A percentile compares a stretch with the other conserved stretches of the same genome.
These are phyloP conservation scores for Euzophera pinguis DNA, from an alignment of 2,888 invertebrate genomes.

Conservation along the genomic window DNA sequence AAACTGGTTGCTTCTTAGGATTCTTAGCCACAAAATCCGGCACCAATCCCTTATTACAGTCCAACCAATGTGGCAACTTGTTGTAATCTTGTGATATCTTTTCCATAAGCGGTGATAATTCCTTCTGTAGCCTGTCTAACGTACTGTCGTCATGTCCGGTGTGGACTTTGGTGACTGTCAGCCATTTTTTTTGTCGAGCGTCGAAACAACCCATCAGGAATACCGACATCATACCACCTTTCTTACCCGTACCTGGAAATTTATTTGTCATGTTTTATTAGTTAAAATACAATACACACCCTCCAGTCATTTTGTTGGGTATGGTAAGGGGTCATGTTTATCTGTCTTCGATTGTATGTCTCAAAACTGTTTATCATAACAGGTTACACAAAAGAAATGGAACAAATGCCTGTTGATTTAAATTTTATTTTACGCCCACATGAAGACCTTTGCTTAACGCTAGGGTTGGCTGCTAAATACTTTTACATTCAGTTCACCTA, in stretches of 20 bases:
- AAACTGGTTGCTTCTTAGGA: conserved; percentile 93
- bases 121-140: conserved; percentile 85
- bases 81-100: conserved; percentile 88
- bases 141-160: conserved; percentile 94
- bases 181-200: conserved; percentile 82
- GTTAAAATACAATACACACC: too few relatives aligned
- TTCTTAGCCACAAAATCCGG: conserved; percentile 94
- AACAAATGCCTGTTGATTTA: too few relatives aligned
- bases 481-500: too few relatives aligned
- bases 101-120: conserved; percentile 81
- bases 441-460: too few relatives aligned
- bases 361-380: too few relatives aligned
- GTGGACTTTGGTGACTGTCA: conserved; percentile 95
- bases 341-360: too few relatives aligned
- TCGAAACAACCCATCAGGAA: conserved; percentile 96
- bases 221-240: conserved; percentile 95
- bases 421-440: too few relatives aligned
- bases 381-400: too few relatives aligned
- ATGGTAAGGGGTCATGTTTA: too few relatives aligned
- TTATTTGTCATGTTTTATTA: neutral
- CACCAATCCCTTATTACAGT: conserved; percentile 89
- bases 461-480: too few relatives aligned
- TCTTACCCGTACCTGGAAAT: conserved; percentile 85
- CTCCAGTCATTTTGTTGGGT: too few relatives aligned
- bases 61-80: conserved; percentile 89